Evolutionary conservation across 2,113 vertebrate species (phyloP).

Genomic region (Columba livia): DNA sequence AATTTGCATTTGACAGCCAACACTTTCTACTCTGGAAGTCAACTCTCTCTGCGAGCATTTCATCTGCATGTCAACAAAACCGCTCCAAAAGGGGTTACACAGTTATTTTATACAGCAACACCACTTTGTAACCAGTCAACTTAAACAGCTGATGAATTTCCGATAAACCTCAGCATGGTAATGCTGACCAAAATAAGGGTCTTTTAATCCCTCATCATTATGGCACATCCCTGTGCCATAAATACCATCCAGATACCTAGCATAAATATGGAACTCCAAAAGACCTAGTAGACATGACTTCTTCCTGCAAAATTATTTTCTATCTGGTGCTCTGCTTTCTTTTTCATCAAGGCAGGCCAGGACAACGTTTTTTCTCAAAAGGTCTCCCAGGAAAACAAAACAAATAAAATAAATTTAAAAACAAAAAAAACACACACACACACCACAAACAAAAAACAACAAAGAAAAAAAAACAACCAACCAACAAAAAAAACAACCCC

Average conservation of each 20-base stretch:
- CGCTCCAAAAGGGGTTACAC: background rate
- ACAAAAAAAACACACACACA: no score
- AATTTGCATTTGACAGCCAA: background rate
- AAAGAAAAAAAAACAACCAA: no score
- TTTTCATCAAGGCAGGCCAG: background rate
- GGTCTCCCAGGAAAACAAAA: background rate
- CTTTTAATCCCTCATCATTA: background rate
- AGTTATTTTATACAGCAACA: background rate
- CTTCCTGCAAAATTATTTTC: background rate
- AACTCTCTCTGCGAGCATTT: background rate
- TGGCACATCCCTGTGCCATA: background rate
- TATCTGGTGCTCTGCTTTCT: background rate
- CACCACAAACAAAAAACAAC: no score
- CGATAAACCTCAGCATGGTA: background rate
- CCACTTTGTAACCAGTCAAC: background rate
- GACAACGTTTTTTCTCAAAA: background rate
- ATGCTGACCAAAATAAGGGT: background rate
- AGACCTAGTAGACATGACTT: background rate
- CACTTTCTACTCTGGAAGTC: background rate
- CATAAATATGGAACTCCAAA: background rate
- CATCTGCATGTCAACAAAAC: background rate
- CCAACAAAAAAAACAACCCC: no score
- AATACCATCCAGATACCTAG: background rate
- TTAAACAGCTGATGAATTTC: background rate
- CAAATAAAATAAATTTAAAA: no score